Conservation (phyloP, 2,888 invertebrate genomes). For the Standfussiana lucernea region DNA sequence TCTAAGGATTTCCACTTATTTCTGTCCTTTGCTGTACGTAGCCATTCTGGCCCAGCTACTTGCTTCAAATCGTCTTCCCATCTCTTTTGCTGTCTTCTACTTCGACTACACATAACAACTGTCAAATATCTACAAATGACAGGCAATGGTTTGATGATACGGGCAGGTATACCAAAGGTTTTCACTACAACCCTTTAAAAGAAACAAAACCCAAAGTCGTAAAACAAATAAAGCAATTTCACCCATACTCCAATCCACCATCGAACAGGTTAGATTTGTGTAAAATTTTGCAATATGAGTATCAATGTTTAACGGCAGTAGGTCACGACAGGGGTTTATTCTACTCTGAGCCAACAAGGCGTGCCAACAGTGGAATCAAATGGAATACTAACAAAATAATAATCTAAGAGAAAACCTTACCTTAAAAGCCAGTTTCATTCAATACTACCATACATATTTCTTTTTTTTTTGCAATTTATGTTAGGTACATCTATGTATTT, state of each 20-base stretch:
- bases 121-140: background rate
- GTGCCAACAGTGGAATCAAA: background rate
- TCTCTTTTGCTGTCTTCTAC: too few relatives aligned
- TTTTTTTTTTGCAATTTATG: background rate
- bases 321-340: constrained; percentile 69
- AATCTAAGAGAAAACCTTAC: background rate
- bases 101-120: background rate
- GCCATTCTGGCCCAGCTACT: too few relatives aligned
- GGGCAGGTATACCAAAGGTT: background rate
- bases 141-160: background rate
- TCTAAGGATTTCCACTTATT: too few relatives aligned
- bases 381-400: background rate
- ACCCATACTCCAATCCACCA: constrained; percentile 39
- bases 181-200: background rate
- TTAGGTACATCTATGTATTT: too few relatives aligned
- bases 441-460: background rate
- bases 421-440: background rate
- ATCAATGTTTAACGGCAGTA: constrained; percentile 69
- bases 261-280: constrained; percentile 60
- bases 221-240: constrained; percentile 50
- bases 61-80: too few relatives aligned
- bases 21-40: too few relatives aligned
- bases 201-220: background rate
- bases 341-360: background rate
- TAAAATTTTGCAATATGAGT: constrained; percentile 67